Base-by-base conservation (phyloP, 2,888 invertebrate species). In the Steinernema carpocapsae region DNA sequence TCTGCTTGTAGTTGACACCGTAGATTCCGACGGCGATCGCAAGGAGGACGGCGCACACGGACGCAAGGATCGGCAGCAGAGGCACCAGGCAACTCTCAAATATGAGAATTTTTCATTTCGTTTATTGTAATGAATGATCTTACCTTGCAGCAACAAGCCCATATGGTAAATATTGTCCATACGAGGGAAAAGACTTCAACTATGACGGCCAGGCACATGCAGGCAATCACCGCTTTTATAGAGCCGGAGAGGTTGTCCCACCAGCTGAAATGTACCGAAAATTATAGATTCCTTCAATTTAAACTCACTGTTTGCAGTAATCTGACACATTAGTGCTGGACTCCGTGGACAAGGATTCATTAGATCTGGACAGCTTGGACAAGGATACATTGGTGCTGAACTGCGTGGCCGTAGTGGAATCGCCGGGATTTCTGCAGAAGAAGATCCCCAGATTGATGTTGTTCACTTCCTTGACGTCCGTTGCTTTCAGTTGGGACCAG, bases 71-170 rank as follows among this genome's bases (percentile, higher is more conserved):
- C 7, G 64, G 64, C 10, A 64, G 64, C 17, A 32, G 32, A 14
- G 22, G 64, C 1, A 64, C 64, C 14, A 64, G 17, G 14, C 26
- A 64, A 14, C 29, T 29, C 64, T 64, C 17, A 64, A 64, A 32
- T 29, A 17, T 6, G 32, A 4, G 26, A 7, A 32, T 19, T 24
- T 4, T 26, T 24, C 26, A 26, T 56, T 56, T 24, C 64, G 2
- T 26, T 14, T 3, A 19, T 14, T 48, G 3, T 48, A n/a, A n/a
- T 12, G 26, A 6, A 51, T n/a, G 51, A 2, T 12, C 29, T 10
- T n/a, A 64, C 64, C 64, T 64, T 64, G 64, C 64, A 64, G n/a
- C 64, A 64, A 32, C 64, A 64, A 19, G 64, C 64, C 17, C 64
- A 64, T 17, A 64, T 64, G 32, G 64, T 64, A 17, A 64, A 4